Evolutionary conservation across 2,113 vertebrate genomes (phyloP).

Genomic region (Chlamydotis undulata): DNA sequence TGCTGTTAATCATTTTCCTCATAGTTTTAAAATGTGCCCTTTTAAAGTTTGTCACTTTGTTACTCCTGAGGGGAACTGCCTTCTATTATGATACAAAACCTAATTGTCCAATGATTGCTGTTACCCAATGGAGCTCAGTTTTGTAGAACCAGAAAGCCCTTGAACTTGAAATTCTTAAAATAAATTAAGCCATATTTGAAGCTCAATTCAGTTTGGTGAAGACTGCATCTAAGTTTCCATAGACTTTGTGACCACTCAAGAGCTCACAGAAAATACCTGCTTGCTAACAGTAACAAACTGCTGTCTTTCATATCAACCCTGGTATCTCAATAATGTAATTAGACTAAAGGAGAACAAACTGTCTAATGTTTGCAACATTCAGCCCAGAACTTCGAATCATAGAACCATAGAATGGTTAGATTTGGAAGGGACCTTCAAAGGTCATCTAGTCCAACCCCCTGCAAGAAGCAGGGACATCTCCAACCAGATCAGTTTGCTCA

Average conservation of each 20-base stretch:
- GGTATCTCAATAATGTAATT: background rate
- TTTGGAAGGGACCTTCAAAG: too few species aligned
- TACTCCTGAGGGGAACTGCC: background rate
- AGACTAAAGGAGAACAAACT: background rate
- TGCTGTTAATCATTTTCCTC: slow-evolving; percentile 70
- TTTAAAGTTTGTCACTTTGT: slow-evolving; percentile 53
- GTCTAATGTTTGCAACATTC: background rate
- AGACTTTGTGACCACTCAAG: background rate
- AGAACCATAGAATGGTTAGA: too few species aligned
- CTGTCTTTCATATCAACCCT: background rate
- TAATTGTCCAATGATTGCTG: background rate
- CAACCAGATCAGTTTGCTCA: too few species aligned
- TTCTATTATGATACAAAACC: background rate
- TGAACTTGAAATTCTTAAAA: background rate
- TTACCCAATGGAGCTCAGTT: background rate
- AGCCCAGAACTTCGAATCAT: background rate
- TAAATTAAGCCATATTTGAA: background rate
- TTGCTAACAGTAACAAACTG: background rate
- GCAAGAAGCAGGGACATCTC: too few species aligned
- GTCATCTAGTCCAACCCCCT: too few species aligned
- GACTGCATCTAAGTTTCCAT: background rate
- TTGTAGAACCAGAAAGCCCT: background rate
- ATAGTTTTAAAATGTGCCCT: slow-evolving; percentile 68
- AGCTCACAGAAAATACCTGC: background rate
- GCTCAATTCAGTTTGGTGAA: background rate